Base-by-base conservation (phyloP, 2,888 invertebrate species). In the Apamea anceps region DNA sequence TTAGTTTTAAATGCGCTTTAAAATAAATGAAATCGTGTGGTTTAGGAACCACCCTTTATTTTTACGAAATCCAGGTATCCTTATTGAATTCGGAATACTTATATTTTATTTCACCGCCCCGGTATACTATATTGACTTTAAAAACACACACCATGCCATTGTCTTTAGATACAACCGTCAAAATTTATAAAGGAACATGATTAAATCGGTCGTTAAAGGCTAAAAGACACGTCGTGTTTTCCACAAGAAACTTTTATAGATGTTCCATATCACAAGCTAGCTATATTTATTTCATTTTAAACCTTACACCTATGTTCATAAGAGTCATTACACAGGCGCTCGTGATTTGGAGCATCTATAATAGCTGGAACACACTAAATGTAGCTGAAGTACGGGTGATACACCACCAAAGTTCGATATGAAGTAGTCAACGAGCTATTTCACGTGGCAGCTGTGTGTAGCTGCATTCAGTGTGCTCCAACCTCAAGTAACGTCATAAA, bases 281-380 rank as follows among this genome's bases (percentile, higher is more conserved):
- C 28, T 0, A 28, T 42, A 28, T 72, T 71, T 8, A 60, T 66
- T 80, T 51, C 4, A 85, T 77, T 77, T 77, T 67, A 68, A 77
- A 80, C 85, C 80, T 70, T 85, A 80, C 6, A 28, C 6, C 54
- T 65, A 80, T 45, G 37, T 48, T 37, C 25, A 77, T 87, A 85
- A 84, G 72, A 72, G 28, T 63, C 25, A 68, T 21, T 48, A 57
- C 15, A 66, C 1, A 37, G 42, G 18, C 51, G 18, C 51, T 65
- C 70, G 57, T 70, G 66, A 80, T 72, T 72, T 66, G 25, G 12
- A 75, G 63, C 68, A 42, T 37, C 28, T 71, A 65, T 48, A 76
- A 60, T n/a, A 28, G 51, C 21, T 68, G 25, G 28, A 5, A 45
- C 74, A 78, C 74, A 82, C 60, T 67, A 6, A 48, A 86, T 72